Evolutionary conservation across 2,888 invertebrate genomes (phyloP), one percentile per base, ranked within the genome.

Genomic region (Morpho helenor): DNA sequence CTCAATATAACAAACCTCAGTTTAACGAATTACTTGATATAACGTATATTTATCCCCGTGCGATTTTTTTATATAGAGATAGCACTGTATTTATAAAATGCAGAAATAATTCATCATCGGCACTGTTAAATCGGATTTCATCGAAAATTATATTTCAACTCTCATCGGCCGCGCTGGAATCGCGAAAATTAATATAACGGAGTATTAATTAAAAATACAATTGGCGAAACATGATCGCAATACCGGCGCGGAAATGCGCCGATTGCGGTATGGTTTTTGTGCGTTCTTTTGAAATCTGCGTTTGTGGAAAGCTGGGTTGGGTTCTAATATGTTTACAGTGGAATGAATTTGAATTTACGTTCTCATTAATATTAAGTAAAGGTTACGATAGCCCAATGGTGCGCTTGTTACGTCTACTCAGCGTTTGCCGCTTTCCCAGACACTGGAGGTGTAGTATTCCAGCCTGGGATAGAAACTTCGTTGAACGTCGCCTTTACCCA

Each of bases 181-280:
- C 31, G 23, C 43, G 43, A 51, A 51, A 43, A 51, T 60, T 61
- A 52, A 63, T 59, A 62, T 57, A 16, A 49, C 45, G 41, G 49
- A 55, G 60, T 57, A 61, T 59, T 63, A 59, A 63, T 63, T 61
- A 63, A 63, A 61, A 54, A 49, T 45, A 61, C 52, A 61, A 63
- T 57, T 52, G 52, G 9, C 16, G 43, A 53, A 56, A 52, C 59
- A 59, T 50, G 57, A 57, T 56, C 61, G 52, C 59, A 45, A 31
- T 56, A 40, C 52, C 48, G 56, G 8, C 39, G 49, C 9, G 56
- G 45, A 7, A 45, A 42, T 52, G 43, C 57, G 54, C 46, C 54
- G 54, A 57, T 59, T 57, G 54, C 50, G 53, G 50, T 8, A 46
- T 10, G 53, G 46, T 50, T 53, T 16, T 49, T 49, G 8, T 7